Conservation (phyloP, 1,140 invertebrate genomes). For the Coptotermes formosanus region DNA sequence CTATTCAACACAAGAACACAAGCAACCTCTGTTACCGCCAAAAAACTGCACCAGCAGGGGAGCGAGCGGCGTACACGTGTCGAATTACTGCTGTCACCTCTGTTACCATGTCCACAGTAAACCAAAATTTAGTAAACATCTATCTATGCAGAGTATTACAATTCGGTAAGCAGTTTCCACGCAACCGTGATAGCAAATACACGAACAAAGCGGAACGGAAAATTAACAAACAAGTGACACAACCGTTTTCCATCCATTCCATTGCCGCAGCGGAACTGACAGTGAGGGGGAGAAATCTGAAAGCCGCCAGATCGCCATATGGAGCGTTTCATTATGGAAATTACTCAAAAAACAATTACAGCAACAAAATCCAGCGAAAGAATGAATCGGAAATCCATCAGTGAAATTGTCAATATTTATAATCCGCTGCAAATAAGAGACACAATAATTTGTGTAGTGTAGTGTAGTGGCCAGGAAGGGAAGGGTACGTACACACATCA, state of each 20-base stretch:
- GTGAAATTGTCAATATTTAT: background rate
- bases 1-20: background rate
- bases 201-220: background rate
- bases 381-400: background rate
- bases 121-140: conserved; percentile 5
- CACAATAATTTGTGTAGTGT: background rate
- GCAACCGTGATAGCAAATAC: background rate
- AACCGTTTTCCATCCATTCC: background rate
- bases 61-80: background rate
- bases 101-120: background rate
- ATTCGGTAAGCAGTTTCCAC: background rate
- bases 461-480: background rate
- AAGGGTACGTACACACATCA: background rate
- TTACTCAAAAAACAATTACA: conserved; percentile 16
- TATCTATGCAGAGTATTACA: background rate
- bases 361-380: background rate
- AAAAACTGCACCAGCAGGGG: background rate
- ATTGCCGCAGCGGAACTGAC: background rate
- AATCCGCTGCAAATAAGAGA: background rate
- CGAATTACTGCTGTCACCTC: background rate
- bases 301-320: background rate
- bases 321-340: conserved; percentile 12
- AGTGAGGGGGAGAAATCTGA: background rate
- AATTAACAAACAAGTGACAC: conserved; percentile 10
- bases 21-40: background rate